Evolutionary conservation across 1,140 invertebrate genomes (phyloP).

Genomic region (Phortica variegata): DNA sequence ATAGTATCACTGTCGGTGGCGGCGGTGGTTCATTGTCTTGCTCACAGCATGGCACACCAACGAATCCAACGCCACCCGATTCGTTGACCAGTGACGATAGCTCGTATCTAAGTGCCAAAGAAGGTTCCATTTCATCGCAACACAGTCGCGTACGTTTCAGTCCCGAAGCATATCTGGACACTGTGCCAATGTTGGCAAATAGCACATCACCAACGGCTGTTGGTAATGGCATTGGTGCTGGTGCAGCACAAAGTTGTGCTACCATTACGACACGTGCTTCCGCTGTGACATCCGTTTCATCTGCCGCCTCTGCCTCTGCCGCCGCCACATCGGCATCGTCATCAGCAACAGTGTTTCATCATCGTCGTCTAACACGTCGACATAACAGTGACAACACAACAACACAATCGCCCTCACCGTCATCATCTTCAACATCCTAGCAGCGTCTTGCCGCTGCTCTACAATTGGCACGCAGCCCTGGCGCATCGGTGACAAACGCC

Average conservation of each 20-base stretch:
- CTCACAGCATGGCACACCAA: constrained; percentile 66
- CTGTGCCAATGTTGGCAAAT: constrained; percentile 33
- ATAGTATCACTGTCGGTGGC: background rate
- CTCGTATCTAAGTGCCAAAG: constrained; percentile 80
- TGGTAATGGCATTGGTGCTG: constrained; percentile 1
- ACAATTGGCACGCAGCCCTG: constrained; percentile 51
- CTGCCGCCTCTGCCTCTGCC: no score
- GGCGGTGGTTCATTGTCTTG: constrained; percentile 19
- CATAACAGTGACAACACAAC: constrained; percentile 36
- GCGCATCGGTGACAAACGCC: constrained; percentile 16
- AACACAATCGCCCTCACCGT: constrained; percentile 43
- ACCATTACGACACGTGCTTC: constrained; percentile 6
- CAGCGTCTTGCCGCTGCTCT: constrained; percentile 43
- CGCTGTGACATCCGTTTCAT: no score
- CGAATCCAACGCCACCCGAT: constrained; percentile 81
- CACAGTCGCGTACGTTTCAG: constrained; percentile 78
- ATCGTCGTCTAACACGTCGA: constrained; percentile 21
- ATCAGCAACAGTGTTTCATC: background rate
- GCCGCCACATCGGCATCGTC: constrained; percentile 22
- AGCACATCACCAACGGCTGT: constrained; percentile 11
- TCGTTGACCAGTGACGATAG: constrained; percentile 81
- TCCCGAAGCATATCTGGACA: constrained; percentile 66
- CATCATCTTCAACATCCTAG: constrained; percentile 50
- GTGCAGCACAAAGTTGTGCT: constrained; percentile 3
- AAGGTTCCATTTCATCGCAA: constrained; percentile 64